A percentile compares a stretch with the other conserved stretches of the same genome.
phyloP scores from a whole-genome alignment of 1,140 invertebrate species.

The Phocides pigmalion region DNA sequence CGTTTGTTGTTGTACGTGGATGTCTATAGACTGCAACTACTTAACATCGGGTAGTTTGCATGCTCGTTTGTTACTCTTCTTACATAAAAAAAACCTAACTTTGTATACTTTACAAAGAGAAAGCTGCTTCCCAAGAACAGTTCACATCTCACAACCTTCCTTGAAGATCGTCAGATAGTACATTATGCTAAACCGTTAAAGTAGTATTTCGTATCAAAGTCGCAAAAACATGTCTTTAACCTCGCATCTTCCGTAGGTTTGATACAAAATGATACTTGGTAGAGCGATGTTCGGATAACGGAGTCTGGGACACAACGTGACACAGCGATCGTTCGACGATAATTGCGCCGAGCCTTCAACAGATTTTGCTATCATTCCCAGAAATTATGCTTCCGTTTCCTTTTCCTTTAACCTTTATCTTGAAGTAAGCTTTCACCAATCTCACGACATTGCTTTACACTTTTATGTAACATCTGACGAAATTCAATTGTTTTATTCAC shows the following conservation, averaged over 20 bases:
- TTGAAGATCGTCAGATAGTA: constrained; percentile 4
- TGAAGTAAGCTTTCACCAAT: constrained; percentile 14
- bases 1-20: too few relatives aligned
- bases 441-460: background rate
- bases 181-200: constrained; percentile 20
- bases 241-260: constrained; percentile 1
- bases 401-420: background rate
- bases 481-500: too few relatives aligned
- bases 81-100: too few relatives aligned
- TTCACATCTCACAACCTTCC: constrained; percentile 22
- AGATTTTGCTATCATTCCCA: constrained; percentile 14
- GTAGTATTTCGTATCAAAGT: constrained; percentile 23
- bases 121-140: constrained; percentile 10
- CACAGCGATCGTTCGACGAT: constrained; percentile 14
- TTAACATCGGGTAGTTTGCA: too few relatives aligned
- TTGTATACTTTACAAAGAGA: too few relatives aligned
- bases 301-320: constrained; percentile 24
- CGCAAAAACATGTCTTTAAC: constrained; percentile 9
- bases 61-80: too few relatives aligned
- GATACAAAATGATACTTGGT: constrained; percentile 1
- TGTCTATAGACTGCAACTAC: too few relatives aligned
- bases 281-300: constrained; percentile 16
- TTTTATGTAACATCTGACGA: background rate
- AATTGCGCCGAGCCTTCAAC: constrained; percentile 18
- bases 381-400: constrained; percentile 21